These are phyloP conservation scores for Strigamia maritima DNA, from an alignment of 2,888 invertebrate genomes.

Conservation along the genomic window DNA sequence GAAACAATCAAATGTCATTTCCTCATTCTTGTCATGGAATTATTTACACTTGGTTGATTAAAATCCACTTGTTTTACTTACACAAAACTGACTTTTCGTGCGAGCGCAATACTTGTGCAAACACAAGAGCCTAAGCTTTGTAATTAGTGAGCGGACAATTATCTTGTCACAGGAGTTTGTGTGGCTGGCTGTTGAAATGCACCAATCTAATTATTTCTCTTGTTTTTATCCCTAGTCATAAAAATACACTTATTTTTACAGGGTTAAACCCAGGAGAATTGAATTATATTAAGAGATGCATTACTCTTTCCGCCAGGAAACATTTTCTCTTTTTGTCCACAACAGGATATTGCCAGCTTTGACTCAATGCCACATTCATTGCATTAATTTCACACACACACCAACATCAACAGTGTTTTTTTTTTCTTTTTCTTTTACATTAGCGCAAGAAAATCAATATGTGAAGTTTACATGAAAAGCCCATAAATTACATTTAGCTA, in stretches of 20 bases:
- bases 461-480: background rate
- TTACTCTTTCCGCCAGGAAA: background rate
- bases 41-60: slow-evolving; percentile 30
- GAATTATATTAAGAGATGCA: slow-evolving; percentile 10
- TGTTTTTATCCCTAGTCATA: slow-evolving; percentile 6
- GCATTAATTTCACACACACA: slow-evolving; percentile 19
- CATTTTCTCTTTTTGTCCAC: slow-evolving; percentile 15
- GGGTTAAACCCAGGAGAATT: background rate
- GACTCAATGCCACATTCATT: slow-evolving; percentile 25
- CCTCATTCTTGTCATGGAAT: background rate
- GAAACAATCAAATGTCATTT: background rate
- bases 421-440: background rate
- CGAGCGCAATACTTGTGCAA: background rate
- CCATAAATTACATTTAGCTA: slow-evolving; percentile 32
- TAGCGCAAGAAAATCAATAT: background rate
- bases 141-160: slow-evolving; percentile 29
- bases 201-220: slow-evolving; percentile 29
- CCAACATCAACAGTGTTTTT: background rate
- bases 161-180: slow-evolving; percentile 22
- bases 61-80: background rate
- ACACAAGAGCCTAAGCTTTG: slow-evolving; percentile 16
- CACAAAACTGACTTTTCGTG: slow-evolving; percentile 21
- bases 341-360: slow-evolving; percentile 29
- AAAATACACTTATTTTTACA: slow-evolving; percentile 19
- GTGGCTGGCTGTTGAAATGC: slow-evolving; percentile 28